Base-by-base conservation (phyloP, 2,797 vertebrate genomes). In the Mus spretus region DNA sequence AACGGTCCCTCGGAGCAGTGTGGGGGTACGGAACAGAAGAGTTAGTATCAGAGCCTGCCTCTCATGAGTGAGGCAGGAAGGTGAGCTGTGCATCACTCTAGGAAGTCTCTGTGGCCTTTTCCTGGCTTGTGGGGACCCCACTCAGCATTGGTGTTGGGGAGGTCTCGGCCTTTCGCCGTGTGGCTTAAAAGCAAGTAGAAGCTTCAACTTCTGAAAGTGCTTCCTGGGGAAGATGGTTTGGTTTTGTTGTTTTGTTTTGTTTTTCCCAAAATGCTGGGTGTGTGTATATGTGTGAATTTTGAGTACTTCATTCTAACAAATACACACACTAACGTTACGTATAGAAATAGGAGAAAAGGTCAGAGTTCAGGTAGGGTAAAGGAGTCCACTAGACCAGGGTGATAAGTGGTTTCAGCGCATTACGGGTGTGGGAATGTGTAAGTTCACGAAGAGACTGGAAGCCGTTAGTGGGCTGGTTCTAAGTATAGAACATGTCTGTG, bases 21-120 rank as follows among this genome's bases (percentile, higher is more conserved):
- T 80, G 98, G 98, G 85, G 98, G 98, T 98, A 98, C 99, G 97
- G 98, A 98, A 97, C 98, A 97, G 83, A 98, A 99, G 93, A 99
- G 99, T 98, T 99, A 99, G 98, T 70, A 89, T 94, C 57, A 15
- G 84, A 93, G 86, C 10, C 11, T 77, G 97, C 94, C 47, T 91
- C 79, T 72, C 92, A 85, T 19, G 47, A 61, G 74, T 75, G 70
- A 22, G 94, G 91, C 97, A 94, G 96, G 97, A 20, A 24, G 89
- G 85, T 95, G 92, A 81, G 93, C 97, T 96, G 96, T 98, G 94
- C 93, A 92, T 93, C 97, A 90, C 96, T 98, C 97, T 95, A 98
- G 97, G 98, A 98, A 97, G 97, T 97, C 96, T 94, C 91, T 88
- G 93, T 97, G 97, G 96, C 97, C 97, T 80, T 95, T 93, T 85